Evolutionary conservation across 2,888 invertebrate species (phyloP), one percentile per base, ranked within the genome.

Genomic region (Polia nebulosa): DNA sequence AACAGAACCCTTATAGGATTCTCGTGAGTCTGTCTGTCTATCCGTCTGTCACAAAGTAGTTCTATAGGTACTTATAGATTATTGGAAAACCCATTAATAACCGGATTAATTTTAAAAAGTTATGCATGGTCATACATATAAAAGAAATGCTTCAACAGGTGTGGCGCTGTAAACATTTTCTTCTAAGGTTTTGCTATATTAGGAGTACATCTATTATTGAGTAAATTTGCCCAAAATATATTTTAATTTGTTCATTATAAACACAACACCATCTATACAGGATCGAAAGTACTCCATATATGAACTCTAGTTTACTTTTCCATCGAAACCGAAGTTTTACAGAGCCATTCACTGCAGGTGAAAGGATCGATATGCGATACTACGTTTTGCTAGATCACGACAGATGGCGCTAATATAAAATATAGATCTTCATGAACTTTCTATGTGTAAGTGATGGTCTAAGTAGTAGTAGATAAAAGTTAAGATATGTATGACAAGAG

Each of bases 341-440:
- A 41, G 7, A 45, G 32, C 56, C 51, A 22, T 53, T 56, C 61
- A 39, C 51, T 27, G 36, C 36, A 47, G 34, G 72, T 68, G 64
- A 79, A 79, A 39, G 64, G 68, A 32, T 47, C 29, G 41, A 56
- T 29, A 32, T 20, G 44, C 15, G 32, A 15, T 36, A 17, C n/a
- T 52, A 8, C 22, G 22, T 53, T 75, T 59, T 15, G 25, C 9
- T 55, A 27, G 51, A 25, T 27, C 17, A 9, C 52, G 45, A 73
- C 25, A 81, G 81, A 82, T 81, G 81, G 81, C 82, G 80, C 44
- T 73, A 1, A 49, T 3, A 11, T 1, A 49, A 8, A 49, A 22
- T 20, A 32, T 25, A 11, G 17, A 20, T 25, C 11, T 7, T 25
- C 15, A 4, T 45, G 2, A 45, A 11, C 2, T 20, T 4, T 9